Base-by-base conservation (phyloP, 2,888 invertebrate species). In the Rotaria socialis region DNA sequence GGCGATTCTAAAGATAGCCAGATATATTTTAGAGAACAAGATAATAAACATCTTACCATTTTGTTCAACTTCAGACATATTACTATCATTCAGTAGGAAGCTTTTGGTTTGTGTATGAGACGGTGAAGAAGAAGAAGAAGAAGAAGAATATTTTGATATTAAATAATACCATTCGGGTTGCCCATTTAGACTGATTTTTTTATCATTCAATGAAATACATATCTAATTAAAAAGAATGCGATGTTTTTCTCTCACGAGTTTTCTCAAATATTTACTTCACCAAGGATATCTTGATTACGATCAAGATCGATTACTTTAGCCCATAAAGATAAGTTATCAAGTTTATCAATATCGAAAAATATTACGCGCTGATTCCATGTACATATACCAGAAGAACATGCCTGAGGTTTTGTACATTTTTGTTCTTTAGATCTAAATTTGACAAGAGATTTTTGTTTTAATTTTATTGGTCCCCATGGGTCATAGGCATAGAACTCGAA, bases 351-450 rank as follows among this genome's bases (percentile, higher is more conserved):
- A 41, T 80, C 80, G n/a, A 80, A 80, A 80, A 80, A 80, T 43
- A 24, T 24, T n/a, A 80, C 11, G 10, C 80, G 80, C 47, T 80
- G 80, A 80, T 80, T 80, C 80, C 80, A 80, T n/a, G n/a, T 80
- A 47, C 80, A 80, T n/a, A 10, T n/a, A 47, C 80, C 80, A n/a
- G 80, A 47, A 0, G 43, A 43, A 80, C 80, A 80, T 11, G 47
- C 8, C 22, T 47, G 80, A 41, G 80, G 80, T n/a, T 80, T 80
- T 24, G 80, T 80, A 80, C 80, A 80, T 80, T 80, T 80, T 80
- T 47, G 80, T 80, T 80, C 80, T 47, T 80, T 80, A 24, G 80
- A 80, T 47, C 80, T 80, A 47, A 24, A 80, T n/a, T 24, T 16
- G 14, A 35, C 35, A 35, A 35, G 35, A 35, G 35, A 35, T 1